A percentile compares a stretch with the other conserved stretches of the same genome.
Evolutionary conservation across 1,140 invertebrate species (phyloP).

Genomic region (Drosophila pruinosa): DNA sequence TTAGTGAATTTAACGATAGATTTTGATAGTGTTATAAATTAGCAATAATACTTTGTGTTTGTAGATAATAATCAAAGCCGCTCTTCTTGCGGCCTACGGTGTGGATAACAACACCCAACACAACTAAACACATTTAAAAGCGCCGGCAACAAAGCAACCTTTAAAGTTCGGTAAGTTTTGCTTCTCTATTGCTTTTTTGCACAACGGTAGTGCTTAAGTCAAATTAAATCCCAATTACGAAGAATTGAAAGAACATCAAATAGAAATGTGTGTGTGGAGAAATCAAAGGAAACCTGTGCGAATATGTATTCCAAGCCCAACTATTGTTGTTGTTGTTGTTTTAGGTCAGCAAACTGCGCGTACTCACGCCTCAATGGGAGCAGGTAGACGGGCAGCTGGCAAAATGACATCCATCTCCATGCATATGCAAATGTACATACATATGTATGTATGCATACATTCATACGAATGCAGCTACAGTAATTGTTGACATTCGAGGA

Average conservation of each 20-base stretch:
- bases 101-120: background rate
- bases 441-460: background rate
- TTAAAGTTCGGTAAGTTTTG: constrained; percentile 27
- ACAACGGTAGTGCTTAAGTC: background rate
- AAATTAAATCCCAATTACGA: constrained; percentile 18
- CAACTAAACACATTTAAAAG: constrained; percentile 9
- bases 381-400: constrained; percentile 44
- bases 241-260: constrained; percentile 5
- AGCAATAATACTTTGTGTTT: constrained; percentile 34
- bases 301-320: constrained; percentile 25
- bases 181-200: background rate
- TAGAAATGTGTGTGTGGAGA: background rate
- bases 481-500: constrained; percentile 39
- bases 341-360: constrained; percentile 57
- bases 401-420: constrained; percentile 12
- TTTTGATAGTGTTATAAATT: constrained; percentile 15
- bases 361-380: constrained; percentile 19
- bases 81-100: constrained; percentile 25
- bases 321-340: constrained; percentile 2
- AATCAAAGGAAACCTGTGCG: constrained; percentile 42
- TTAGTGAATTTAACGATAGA: constrained; percentile 7
- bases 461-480: constrained; percentile 21
- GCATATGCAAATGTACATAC: too few relatives aligned
- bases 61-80: constrained; percentile 43
- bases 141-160: constrained; percentile 3